Conservation (phyloP, 2,113 vertebrate genomes). For the Oncorhynchus masou region DNA sequence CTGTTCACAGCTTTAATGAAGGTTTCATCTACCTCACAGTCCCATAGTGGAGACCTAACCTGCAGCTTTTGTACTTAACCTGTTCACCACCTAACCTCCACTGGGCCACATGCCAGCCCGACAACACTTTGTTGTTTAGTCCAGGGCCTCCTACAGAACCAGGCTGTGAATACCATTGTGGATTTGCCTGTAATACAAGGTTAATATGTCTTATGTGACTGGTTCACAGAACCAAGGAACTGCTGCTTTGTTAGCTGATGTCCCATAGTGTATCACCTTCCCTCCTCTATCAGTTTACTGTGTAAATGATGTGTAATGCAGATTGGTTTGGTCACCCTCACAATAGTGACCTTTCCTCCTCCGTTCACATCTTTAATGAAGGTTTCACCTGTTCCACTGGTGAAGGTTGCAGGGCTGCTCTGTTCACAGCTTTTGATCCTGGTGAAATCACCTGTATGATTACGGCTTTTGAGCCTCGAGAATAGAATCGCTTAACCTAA, state of each 20-base stretch:
- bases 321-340: slow-evolving; percentile 7
- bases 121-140: background rate
- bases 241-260: background rate
- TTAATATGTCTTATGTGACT: slow-evolving; percentile 38
- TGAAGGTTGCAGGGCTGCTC: too few species aligned
- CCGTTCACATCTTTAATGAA: too few species aligned
- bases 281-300: slow-evolving; percentile 19
- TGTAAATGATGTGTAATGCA: slow-evolving; percentile 35
- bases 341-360: too few species aligned
- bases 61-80: too few species aligned
- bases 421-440: too few species aligned
- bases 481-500: too few species aligned
- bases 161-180: background rate
- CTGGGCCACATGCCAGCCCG: background rate
- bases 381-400: too few species aligned
- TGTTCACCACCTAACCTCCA: background rate
- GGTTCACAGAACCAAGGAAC: slow-evolving; percentile 14
- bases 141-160: background rate
- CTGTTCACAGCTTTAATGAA: background rate
- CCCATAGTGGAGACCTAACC: too few species aligned
- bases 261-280: too few species aligned
- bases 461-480: too few species aligned
- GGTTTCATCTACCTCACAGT: background rate
- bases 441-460: too few species aligned
- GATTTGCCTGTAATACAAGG: slow-evolving; percentile 25